These are phyloP conservation scores for Papilio protenor DNA, from an alignment of 2,888 invertebrate genomes.

Conservation along the genomic window DNA sequence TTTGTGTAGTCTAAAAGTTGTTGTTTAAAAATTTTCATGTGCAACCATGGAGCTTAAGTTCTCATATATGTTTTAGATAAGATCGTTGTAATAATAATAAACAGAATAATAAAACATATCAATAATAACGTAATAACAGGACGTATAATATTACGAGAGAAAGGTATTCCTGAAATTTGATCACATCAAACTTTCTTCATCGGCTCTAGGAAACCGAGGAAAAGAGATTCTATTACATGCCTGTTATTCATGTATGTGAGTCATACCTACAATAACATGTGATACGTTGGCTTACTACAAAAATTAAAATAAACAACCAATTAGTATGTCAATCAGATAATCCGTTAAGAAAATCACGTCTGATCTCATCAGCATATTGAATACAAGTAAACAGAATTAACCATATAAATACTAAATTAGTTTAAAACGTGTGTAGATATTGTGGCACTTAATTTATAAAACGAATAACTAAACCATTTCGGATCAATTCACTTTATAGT, in stretches of 20 bases:
- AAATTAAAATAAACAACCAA: neutral
- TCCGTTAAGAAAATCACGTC: neutral
- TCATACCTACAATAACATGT: too few species aligned
- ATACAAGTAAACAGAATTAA: neutral
- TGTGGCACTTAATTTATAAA: too few species aligned
- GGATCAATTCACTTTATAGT: neutral
- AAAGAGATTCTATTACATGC: neutral
- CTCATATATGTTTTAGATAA: neutral
- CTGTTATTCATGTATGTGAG: neutral
- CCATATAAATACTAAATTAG: neutral
- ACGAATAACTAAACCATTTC: neutral
- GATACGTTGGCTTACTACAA: neutral
- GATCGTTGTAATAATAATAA: neutral
- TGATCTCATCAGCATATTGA: neutral
- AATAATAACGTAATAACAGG: neutral
- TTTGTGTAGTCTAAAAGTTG: too few species aligned
- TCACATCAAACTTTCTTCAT: neutral
- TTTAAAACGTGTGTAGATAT: neutral
- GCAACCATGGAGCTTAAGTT: too few species aligned
- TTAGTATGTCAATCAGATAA: neutral
- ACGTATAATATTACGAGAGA: neutral
- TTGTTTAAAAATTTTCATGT: too few species aligned
- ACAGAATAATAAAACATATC: too few species aligned
- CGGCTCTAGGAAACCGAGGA: neutral
- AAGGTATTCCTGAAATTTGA: neutral